A percentile compares a stretch with the other conserved stretches of the same genome.
phyloP scores from a whole-genome alignment of 53 echinoderm and acorn worm species.

The Stichopus horrens region DNA sequence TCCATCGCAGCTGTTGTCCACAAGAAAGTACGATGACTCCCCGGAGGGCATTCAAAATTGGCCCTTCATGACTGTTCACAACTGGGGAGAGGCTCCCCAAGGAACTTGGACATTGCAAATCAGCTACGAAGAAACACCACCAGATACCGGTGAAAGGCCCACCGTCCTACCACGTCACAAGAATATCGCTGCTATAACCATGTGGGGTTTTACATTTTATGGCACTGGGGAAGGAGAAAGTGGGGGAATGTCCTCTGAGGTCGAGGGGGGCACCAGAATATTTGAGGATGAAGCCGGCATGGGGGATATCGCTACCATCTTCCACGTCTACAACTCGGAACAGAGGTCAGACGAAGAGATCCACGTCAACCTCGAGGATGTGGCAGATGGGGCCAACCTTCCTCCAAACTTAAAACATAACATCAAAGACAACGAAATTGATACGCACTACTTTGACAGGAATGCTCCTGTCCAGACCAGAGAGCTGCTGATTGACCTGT shows the following conservation, averaged over 20 bases:
- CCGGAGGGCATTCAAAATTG: conserved; percentile 53
- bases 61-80: conserved; percentile 95
- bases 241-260: background rate
- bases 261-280: conserved; percentile 4
- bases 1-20: conserved; percentile 74
- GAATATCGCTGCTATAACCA: conserved; percentile 40
- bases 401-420: conserved; percentile 86
- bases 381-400: conserved; percentile 54
- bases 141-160: conserved; percentile 35
- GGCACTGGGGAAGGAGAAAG: conserved; percentile 46
- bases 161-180: conserved; percentile 57
- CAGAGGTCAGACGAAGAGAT: conserved; percentile 84
- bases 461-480: conserved; percentile 26
- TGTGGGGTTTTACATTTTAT: conserved; percentile 64
- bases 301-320: conserved; percentile 62
- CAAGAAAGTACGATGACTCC: conserved; percentile 64
- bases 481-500: conserved; percentile 11
- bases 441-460: conserved; percentile 61
- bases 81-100: conserved; percentile 88
- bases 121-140: conserved; percentile 27
- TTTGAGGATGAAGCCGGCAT: conserved; percentile 47
- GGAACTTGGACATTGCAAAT: conserved; percentile 78
- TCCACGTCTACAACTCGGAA: conserved; percentile 78
- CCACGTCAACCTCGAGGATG: conserved; percentile 60
- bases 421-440: conserved; percentile 60